phyloP scores from a whole-genome alignment of 2,113 vertebrate species.

The Corythornis madagascariensis region DNA sequence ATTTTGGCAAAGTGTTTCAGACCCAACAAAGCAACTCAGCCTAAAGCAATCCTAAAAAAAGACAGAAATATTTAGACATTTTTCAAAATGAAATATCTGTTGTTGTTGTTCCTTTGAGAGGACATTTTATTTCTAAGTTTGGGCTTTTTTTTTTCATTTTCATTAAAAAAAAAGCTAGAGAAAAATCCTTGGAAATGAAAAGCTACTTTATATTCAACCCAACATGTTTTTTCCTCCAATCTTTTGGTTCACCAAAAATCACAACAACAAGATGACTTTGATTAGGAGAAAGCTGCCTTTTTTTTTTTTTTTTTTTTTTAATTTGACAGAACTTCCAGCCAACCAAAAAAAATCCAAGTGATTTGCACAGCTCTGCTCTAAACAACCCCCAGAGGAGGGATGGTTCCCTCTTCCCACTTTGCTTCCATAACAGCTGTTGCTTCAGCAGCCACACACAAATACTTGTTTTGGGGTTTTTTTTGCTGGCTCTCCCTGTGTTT shows the following conservation, averaged over 20 bases:
- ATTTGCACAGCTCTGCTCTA: constrained; percentile 32
- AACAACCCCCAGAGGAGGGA: constrained; percentile 31
- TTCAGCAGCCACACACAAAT: constrained; percentile 11
- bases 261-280: not conserved
- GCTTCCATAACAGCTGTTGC: constrained; percentile 34
- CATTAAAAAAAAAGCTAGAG: not conserved
- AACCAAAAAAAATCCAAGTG: constrained; percentile 40
- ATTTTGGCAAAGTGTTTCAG: not conserved
- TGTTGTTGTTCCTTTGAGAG: constrained; percentile 2
- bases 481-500: not conserved
- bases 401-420: constrained; percentile 1
- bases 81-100: not conserved
- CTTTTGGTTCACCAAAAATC: constrained; percentile 51
- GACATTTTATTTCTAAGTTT: constrained; percentile 1
- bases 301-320: not conserved
- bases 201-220: not conserved
- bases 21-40: not conserved
- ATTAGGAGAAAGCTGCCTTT: not conserved
- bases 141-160: not conserved
- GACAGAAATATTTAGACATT: not conserved
- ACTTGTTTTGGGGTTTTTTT: not conserved
- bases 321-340: constrained; percentile 34
- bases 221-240: not conserved
- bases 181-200: constrained; percentile 20
- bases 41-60: not conserved